Evolutionary conservation across 2,113 vertebrate species (phyloP).

Genomic region (Ageneiosus marmoratus): DNA sequence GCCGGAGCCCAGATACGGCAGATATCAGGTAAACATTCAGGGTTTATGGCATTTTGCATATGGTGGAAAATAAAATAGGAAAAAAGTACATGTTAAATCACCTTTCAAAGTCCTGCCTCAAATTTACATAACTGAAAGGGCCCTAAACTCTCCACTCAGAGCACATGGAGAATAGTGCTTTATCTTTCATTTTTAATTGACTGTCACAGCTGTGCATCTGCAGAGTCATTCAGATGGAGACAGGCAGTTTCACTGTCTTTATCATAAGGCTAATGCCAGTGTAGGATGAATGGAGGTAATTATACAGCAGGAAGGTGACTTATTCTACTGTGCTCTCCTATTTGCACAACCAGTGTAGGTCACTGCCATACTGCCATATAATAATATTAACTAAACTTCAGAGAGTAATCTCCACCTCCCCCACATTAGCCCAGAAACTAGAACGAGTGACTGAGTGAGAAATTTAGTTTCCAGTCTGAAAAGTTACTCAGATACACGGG

Average conservation of each 20-base stretch:
- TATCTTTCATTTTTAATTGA: constrained; percentile 81
- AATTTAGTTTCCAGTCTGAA: background rate
- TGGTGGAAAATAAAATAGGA: constrained; percentile 54
- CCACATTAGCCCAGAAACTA: background rate
- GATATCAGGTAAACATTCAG: constrained; percentile 72
- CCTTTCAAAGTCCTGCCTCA: constrained; percentile 68
- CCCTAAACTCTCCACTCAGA: constrained; percentile 69
- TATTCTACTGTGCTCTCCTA: constrained; percentile 59
- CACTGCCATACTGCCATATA: constrained; percentile 52
- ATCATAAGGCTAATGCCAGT: constrained; percentile 75
- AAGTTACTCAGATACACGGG: background rate
- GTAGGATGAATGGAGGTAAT: constrained; percentile 72
- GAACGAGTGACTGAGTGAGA: background rate
- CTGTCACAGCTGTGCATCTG: constrained; percentile 72
- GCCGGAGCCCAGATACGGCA: constrained; percentile 56
- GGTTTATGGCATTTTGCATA: constrained; percentile 64
- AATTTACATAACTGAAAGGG: constrained; percentile 71
- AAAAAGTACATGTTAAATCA: constrained; percentile 59
- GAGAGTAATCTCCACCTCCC: constrained; percentile 29
- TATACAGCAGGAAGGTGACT: constrained; percentile 68
- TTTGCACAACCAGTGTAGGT: constrained; percentile 53
- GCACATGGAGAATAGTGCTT: constrained; percentile 56
- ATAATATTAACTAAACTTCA: constrained; percentile 46
- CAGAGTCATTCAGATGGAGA: constrained; percentile 68
- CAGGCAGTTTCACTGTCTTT: constrained; percentile 70